Evolutionary conservation across 2,113 vertebrate genomes (phyloP).

Genomic region (Gobius niger): DNA sequence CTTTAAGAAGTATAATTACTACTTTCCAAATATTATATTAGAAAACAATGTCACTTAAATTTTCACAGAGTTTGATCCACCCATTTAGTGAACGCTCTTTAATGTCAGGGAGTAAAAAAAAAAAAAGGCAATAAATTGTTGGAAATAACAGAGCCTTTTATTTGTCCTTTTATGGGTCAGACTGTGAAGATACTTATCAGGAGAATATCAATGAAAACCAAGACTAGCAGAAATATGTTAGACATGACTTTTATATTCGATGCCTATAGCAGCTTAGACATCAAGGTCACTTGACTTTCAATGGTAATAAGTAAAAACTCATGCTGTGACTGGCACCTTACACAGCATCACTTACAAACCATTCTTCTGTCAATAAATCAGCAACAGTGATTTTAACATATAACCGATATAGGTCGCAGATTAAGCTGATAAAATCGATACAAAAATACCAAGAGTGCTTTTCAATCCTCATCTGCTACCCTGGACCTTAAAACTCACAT

Average conservation of each 20-base stretch:
- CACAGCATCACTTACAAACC: too few species aligned
- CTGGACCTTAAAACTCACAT: too few species aligned
- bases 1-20: background rate
- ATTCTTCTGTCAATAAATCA: too few species aligned
- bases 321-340: too few species aligned
- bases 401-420: too few species aligned
- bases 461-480: too few species aligned
- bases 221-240: background rate
- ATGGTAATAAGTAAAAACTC: too few species aligned
- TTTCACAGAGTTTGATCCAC: background rate
- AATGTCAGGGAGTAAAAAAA: background rate
- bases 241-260: background rate
- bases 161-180: slow-evolving; percentile 4
- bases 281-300: too few species aligned
- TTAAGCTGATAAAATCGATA: too few species aligned
- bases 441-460: too few species aligned
- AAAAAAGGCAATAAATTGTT: slow-evolving; percentile 1
- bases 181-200: slow-evolving; percentile 1
- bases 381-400: too few species aligned
- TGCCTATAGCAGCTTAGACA: too few species aligned
- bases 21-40: background rate
- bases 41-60: background rate
- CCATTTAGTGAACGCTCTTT: background rate
- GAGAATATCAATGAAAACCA: background rate
- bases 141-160: background rate